Evolutionary conservation across 2,797 vertebrate genomes (phyloP).

Genomic region (Diglossa cyanea): DNA sequence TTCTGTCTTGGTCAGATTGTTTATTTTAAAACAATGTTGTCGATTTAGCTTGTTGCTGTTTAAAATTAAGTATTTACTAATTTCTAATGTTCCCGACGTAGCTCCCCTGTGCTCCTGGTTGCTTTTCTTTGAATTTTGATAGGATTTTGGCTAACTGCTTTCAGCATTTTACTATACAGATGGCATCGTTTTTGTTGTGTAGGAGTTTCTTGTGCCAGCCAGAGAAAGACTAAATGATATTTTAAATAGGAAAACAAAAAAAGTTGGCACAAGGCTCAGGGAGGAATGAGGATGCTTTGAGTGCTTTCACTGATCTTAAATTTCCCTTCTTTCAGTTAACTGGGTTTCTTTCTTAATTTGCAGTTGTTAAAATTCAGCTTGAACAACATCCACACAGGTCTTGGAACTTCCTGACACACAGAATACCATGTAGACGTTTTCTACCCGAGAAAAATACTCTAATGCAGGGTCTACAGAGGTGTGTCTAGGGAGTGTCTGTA

Average conservation of each 20-base stretch:
- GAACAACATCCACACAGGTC: background rate
- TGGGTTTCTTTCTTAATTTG: background rate
- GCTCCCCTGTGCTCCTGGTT: background rate
- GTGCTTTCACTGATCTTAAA: background rate
- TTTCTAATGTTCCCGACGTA: background rate
- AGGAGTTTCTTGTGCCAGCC: slow-evolving; percentile 33
- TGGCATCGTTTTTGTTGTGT: background rate
- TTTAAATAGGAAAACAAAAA: background rate
- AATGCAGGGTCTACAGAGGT: background rate
- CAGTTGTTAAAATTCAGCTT: background rate
- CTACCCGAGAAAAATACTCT: background rate
- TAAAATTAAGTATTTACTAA: background rate
- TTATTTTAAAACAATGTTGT: background rate
- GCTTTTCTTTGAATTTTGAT: background rate
- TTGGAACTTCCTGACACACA: background rate
- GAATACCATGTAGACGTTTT: background rate
- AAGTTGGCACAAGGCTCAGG: background rate
- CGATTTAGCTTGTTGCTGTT: background rate
- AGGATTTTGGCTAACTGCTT: background rate
- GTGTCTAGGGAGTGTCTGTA: background rate
- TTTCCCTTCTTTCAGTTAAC: background rate
- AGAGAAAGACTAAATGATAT: background rate
- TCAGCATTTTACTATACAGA: background rate
- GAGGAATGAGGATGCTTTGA: background rate
- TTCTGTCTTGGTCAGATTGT: background rate